Conservation (phyloP, 2,888 invertebrate species). For the Subacronicta megacephala region DNA sequence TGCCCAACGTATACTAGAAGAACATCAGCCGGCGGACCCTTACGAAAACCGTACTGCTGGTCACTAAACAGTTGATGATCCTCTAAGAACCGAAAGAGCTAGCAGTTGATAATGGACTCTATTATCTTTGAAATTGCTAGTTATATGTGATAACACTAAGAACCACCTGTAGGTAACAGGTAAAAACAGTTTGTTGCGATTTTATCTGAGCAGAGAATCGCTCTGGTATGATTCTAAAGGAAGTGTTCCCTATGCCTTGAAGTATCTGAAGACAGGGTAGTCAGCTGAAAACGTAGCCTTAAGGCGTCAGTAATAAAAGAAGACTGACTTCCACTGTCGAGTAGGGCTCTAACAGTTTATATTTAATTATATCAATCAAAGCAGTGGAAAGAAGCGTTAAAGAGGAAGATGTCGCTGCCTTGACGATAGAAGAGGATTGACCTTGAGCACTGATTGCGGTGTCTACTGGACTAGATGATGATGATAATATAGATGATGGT, state of each 20-base stretch:
- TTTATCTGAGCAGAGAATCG: too few species aligned
- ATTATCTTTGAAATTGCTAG: background rate
- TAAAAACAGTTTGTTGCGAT: background rate
- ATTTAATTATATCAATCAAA: constrained; percentile 2
- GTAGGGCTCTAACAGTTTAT: constrained; percentile 1
- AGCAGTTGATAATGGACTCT: too few species aligned
- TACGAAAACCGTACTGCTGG: too few species aligned
- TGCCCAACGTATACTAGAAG: too few species aligned
- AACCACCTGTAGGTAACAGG: background rate
- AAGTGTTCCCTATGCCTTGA: background rate
- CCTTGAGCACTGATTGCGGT: too few species aligned
- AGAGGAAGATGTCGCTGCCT: background rate
- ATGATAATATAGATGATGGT: too few species aligned
- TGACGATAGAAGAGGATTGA: background rate
- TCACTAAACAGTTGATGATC: too few species aligned
- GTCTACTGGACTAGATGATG: too few species aligned
- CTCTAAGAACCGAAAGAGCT: too few species aligned
- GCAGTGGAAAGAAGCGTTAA: constrained; percentile 10
- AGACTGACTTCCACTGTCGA: constrained; percentile 14
- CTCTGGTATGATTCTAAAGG: too few species aligned
- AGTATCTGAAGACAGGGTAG: constrained; percentile 7
- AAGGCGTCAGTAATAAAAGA: constrained; percentile 8
- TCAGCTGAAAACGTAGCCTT: background rate
- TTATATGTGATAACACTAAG: constrained; percentile 6
- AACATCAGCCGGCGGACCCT: too few species aligned